phyloP scores from a whole-genome alignment of 2,888 invertebrate genomes.

The Drosophila neotestacea region DNA sequence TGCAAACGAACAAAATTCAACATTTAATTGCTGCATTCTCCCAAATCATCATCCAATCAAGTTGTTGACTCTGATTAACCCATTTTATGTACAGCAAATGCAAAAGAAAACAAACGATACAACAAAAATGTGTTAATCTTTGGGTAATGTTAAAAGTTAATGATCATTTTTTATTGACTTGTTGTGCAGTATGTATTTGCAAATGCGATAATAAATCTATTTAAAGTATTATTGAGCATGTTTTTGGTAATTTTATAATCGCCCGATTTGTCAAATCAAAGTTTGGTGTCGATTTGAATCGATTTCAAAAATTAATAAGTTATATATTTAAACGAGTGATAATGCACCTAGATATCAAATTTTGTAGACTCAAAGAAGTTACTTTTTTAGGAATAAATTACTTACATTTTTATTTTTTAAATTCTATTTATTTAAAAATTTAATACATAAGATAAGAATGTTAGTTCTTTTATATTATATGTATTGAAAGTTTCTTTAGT shows the following conservation, averaged over 20 bases:
- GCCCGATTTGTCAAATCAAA: conserved; percentile 14
- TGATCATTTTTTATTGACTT: conserved; percentile 41
- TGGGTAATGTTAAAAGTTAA: conserved; percentile 26
- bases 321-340: neutral
- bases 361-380: no score
- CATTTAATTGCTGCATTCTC: conserved; percentile 12
- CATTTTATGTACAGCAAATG: conserved; percentile 29
- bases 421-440: no score
- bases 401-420: no score
- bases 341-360: neutral
- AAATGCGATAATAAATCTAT: conserved; percentile 40
- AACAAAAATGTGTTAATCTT: conserved; percentile 17
- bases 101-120: conserved; percentile 4
- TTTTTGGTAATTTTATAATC: conserved; percentile 12
- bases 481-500: no score
- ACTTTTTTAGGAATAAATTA: no score
- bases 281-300: neutral
- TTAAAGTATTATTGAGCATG: conserved; percentile 19
- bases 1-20: conserved; percentile 21
- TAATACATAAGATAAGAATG: no score
- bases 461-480: no score
- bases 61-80: conserved; percentile 37
- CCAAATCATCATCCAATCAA: neutral
- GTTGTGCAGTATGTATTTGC: conserved; percentile 37
- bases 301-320: neutral